These are phyloP conservation scores for Tinamus guttatus DNA, from an alignment of 2,113 vertebrate genomes.

Conservation along the genomic window DNA sequence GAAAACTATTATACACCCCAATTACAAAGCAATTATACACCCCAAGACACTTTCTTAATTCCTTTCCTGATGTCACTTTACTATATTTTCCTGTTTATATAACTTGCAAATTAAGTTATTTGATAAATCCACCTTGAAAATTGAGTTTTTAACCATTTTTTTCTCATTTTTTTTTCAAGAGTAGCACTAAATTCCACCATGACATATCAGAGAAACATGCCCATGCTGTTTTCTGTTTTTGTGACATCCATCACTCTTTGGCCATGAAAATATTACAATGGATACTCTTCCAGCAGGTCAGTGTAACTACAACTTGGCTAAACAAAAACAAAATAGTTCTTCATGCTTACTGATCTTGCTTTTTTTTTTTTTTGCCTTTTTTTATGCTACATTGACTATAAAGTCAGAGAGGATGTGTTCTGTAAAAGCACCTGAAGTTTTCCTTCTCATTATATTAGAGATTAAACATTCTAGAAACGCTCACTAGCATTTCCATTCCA, in stretches of 20 bases:
- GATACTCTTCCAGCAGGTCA: constrained; percentile 41
- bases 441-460: constrained; percentile 56
- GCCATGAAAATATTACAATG: constrained; percentile 58
- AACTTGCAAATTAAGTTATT: background rate
- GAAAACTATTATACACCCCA: background rate
- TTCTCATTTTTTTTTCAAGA: background rate
- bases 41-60: background rate
- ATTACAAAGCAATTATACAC: background rate
- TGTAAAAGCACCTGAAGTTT: constrained; percentile 71
- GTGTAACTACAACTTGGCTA: constrained; percentile 57
- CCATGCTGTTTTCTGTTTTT: constrained; percentile 53
- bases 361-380: constrained; percentile 66
- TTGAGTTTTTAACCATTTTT: background rate
- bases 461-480: constrained; percentile 68
- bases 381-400: constrained; percentile 54
- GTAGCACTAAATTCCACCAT: background rate
- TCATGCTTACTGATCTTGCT: constrained; percentile 72
- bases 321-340: constrained; percentile 74
- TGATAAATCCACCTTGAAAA: constrained; percentile 8
- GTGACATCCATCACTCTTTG: constrained; percentile 67
- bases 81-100: background rate
- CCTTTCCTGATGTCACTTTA: background rate
- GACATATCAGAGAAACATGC: constrained; percentile 37
- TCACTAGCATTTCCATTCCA: constrained; percentile 52
- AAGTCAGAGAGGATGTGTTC: constrained; percentile 57